phyloP scores from a whole-genome alignment of 1,140 invertebrate species.

The Mylabris phalerata region DNA sequence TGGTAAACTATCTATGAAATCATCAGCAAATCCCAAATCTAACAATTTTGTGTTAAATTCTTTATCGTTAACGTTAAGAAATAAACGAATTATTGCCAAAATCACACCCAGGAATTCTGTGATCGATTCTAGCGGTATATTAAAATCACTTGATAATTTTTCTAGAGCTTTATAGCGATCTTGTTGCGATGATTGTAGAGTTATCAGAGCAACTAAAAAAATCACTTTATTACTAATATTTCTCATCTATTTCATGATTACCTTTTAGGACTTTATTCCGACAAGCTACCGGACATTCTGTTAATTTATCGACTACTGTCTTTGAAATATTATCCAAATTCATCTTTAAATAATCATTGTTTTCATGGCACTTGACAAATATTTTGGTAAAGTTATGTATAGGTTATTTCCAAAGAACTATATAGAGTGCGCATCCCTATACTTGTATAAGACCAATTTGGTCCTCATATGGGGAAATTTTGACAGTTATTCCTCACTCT shows the following conservation, averaged over 20 bases:
- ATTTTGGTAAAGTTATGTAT: no score
- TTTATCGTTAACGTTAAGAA: constrained; percentile 23
- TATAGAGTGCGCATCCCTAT: no score
- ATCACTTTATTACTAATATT: neutral
- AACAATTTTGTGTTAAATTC: constrained; percentile 22
- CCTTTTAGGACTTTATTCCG: constrained; percentile 18
- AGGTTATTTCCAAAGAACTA: no score
- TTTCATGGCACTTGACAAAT: constrained; percentile 1
- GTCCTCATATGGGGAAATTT: no score
- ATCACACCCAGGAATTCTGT: constrained; percentile 24
- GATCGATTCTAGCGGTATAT: constrained; percentile 21
- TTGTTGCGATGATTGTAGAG: constrained; percentile 18
- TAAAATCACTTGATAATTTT: constrained; percentile 23
- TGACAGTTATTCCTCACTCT: no score
- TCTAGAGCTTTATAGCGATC: constrained; percentile 18
- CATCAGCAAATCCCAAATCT: constrained; percentile 24
- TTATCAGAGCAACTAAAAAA: constrained; percentile 25
- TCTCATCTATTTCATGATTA: neutral
- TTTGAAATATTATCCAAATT: constrained; percentile 18
- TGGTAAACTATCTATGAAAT: constrained; percentile 27
- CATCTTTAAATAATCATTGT: neutral
- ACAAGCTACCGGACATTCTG: constrained; percentile 7
- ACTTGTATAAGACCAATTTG: no score
- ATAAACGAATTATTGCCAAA: constrained; percentile 22
- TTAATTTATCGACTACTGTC: neutral